Evolutionary conservation across 2,797 vertebrate species (phyloP).

Genomic region (Acanthurus tractus): DNA sequence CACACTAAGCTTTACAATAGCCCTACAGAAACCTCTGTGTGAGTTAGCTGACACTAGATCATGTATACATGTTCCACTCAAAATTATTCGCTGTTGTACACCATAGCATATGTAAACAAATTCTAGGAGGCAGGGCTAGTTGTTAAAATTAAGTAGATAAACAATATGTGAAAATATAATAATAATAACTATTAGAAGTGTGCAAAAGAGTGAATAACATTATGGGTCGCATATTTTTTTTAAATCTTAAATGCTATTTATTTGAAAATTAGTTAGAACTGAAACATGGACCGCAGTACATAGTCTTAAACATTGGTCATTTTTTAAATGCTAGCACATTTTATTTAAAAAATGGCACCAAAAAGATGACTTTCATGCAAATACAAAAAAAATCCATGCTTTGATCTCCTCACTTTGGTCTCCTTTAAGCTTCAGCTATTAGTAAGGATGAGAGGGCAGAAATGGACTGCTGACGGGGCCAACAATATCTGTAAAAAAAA

Average conservation of each 20-base stretch:
- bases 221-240: neutral
- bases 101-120: no score
- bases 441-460: constrained; percentile 68
- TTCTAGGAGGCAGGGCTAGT: no score
- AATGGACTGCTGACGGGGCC: constrained; percentile 77
- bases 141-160: no score
- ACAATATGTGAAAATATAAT: no score
- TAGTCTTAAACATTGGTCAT: neutral
- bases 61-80: no score
- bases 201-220: neutral
- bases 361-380: neutral
- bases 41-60: no score
- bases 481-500: constrained; percentile 81
- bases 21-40: no score
- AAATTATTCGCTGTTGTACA: no score
- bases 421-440: constrained; percentile 14
- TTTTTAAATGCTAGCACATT: neutral
- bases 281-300: neutral
- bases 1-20: no score
- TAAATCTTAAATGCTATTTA: constrained; percentile 8
- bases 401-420: neutral
- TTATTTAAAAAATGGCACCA: neutral
- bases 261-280: constrained; percentile 1
- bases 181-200: neutral
- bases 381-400: neutral